Base-by-base conservation (phyloP, 2,113 vertebrate genomes). In the Urocynchramus pylzowi region DNA sequence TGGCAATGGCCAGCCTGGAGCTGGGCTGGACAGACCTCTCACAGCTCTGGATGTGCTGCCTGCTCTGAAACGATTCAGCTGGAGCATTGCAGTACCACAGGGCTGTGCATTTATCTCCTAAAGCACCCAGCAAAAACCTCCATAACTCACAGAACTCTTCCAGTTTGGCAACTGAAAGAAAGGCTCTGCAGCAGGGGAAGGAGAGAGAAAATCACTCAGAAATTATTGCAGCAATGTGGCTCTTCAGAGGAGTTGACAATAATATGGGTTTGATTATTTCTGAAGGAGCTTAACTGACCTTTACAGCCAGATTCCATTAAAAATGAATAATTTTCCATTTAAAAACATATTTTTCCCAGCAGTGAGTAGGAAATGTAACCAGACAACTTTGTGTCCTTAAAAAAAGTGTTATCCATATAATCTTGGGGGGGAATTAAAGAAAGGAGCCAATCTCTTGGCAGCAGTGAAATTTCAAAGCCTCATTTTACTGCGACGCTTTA, bases 391-490 rank as follows among this genome's bases (percentile, higher is more conserved):
- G 41, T 88, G 49, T 52, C 65, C 82, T 94, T 96, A 49, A 94
- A 94, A 87, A 73, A 90, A 4, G 11, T 52, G 65, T 94, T 95
- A 86, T 84, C 86, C 87, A 74, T 75, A 86, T 96, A 83, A 92
- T 96, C 86, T 97, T 90, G 30, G 54, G 60, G 60, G 65, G 85
- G 74, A 87, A 68, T 93, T 81, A 82, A 96, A 68, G 71, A 45
- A 86, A 84, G 54, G 96, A 96, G 90, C 88, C 93, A 89, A 90
- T 95, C 77, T 97, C 69, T 76, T 47, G 57, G 79, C 71, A 93
- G 71, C n/a, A 86, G 89, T 59, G 91, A 90, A 84, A 92, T 87
- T 95, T 90, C 91, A 78, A 94, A 94, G 92, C 78, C 73, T 95
- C 80, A 96, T 97, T 97, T 97, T 91, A 56, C 84, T 91, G 86